Conservation (phyloP, 2,888 invertebrate genomes). For the Hemithea aestivaria region DNA sequence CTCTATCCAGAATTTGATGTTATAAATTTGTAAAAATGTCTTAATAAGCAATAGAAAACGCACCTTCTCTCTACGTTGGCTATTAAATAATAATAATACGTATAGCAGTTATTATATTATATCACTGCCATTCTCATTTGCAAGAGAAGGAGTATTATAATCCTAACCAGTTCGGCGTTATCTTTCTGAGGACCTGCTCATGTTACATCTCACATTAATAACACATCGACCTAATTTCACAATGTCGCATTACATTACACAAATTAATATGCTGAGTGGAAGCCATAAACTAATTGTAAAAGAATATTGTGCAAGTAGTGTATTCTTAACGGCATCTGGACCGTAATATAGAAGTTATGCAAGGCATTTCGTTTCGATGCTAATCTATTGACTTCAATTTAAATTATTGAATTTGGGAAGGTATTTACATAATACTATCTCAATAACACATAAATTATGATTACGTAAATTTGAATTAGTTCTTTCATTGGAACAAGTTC, state of each 20-base stretch:
- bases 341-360: slow-evolving; percentile 46
- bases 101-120: too few species aligned
- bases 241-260: slow-evolving; percentile 32
- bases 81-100: too few species aligned
- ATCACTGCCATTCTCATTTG: too few species aligned
- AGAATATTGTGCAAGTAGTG: slow-evolving; percentile 52
- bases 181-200: slow-evolving; percentile 4
- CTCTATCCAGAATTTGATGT: too few species aligned
- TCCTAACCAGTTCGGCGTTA: too few species aligned
- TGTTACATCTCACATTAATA: slow-evolving; percentile 26
- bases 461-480: slow-evolving; percentile 7
- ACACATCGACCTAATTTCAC: slow-evolving; percentile 32
- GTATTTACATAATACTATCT: slow-evolving; percentile 18
- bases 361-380: slow-evolving; percentile 36
- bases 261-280: slow-evolving; percentile 44
- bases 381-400: slow-evolving; percentile 25
- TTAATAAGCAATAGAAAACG: too few species aligned
- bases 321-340: slow-evolving; percentile 55
- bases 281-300: slow-evolving; percentile 44
- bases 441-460: slow-evolving; percentile 11
- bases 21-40: too few species aligned
- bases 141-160: background rate
- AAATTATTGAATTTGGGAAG: slow-evolving; percentile 14
- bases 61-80: too few species aligned
- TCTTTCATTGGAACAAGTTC: background rate